Evolutionary conservation across 2,888 invertebrate genomes (phyloP), one percentile per base, ranked within the genome.

Genomic region (Lepidocyrtoides sp.): DNA sequence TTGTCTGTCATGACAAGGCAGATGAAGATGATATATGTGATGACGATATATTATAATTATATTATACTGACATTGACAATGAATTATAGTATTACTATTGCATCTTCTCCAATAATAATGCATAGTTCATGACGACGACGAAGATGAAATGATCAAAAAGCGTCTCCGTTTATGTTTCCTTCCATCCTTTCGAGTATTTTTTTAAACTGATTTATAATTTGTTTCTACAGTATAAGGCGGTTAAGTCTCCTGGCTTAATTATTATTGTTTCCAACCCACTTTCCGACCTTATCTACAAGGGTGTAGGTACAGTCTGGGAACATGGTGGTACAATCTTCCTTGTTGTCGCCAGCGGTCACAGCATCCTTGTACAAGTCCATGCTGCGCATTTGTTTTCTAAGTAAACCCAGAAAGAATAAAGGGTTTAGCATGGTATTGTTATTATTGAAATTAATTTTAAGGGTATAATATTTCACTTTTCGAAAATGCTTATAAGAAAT

Each of bases 361-460:
- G 94, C 94, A 89, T 94, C 94, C 93, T 94, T 93, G 94, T 94
- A 94, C 93, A 94, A 93, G 93, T 94, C 94, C 94, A 94, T 94
- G 94, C 93, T 93, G 89, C 94, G 93, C 94, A 94, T 94, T 93
- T 94, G 94, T 92, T 94, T 94, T 91, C 94, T 94, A 89, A 63
- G 75, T 81, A 85, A 41, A 75, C 17, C 29, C 32, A 48, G 20
- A 75, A 83, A 77, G 57, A 48, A 79, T 36, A 32, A 79, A 12
- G 32, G 20, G 12, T 36, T 36, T 36, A 17, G 3, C n/a, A 54
- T 54, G 14, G 7, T 7, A 54, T 54, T 54, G 48, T 48, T 48
- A 54, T 54, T 54, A 54, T 54, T 4, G 17, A 17, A n/a, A 48
- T 23, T 48, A 48, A 23, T 48, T 32, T 48, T 17, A 26, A 14